A percentile compares a stretch with the other conserved stretches of the same genome.
These are phyloP conservation scores for Galbula dea DNA, from an alignment of 2,113 vertebrate genomes.

Conservation along the genomic window DNA sequence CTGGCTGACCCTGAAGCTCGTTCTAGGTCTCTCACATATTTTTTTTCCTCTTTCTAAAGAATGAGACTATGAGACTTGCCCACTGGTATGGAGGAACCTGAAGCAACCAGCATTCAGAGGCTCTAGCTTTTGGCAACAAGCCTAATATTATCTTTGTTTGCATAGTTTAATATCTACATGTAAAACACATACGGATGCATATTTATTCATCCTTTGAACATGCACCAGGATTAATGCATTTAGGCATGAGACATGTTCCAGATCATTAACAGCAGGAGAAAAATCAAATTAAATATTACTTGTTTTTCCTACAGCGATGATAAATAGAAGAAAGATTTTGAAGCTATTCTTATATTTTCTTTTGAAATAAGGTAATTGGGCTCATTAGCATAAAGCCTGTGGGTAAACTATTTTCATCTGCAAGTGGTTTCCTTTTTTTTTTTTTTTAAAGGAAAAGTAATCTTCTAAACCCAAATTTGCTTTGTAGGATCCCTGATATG, in stretches of 20 bases:
- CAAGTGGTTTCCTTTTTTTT: not conserved
- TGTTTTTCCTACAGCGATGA: not conserved
- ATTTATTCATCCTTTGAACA: not conserved
- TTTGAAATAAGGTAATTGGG: slow-evolving; percentile 53
- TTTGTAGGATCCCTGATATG: not conserved
- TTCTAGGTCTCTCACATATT: not conserved
- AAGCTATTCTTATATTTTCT: slow-evolving; percentile 40
- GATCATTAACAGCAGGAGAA: not conserved
- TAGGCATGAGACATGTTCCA: not conserved
- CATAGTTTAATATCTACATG: not conserved
- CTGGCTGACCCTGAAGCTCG: not conserved
- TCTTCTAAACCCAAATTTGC: not conserved
- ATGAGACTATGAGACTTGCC: not conserved
- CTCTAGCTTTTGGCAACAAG: not conserved
- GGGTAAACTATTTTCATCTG: slow-evolving; percentile 23
- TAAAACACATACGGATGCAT: not conserved
- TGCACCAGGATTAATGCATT: not conserved
- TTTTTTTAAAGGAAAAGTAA: not conserved
- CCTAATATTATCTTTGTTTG: not conserved
- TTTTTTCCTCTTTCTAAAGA: not conserved
- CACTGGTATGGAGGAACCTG: not conserved
- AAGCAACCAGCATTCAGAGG: not conserved
- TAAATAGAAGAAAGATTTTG: slow-evolving; percentile 9
- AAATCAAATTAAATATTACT: not conserved
- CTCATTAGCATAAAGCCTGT: slow-evolving; percentile 44